Evolutionary conservation across 2,888 invertebrate genomes (phyloP), one percentile per base, ranked within the genome.

Genomic region (Opisthograptis luteolata): DNA sequence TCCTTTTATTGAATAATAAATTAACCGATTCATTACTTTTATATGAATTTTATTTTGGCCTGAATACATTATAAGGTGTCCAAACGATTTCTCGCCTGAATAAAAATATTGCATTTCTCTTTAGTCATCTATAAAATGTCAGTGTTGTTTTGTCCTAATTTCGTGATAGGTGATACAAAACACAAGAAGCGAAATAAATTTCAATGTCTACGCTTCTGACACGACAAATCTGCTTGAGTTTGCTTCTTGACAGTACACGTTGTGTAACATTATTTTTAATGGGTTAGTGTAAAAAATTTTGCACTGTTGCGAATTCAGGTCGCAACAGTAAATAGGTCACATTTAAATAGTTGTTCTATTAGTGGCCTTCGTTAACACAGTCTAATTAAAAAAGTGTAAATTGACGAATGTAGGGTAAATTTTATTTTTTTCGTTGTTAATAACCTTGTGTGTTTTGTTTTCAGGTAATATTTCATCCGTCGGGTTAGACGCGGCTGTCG

Each of bases 281-380:
- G 75, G 70, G 64, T 68, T 70, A 58, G 63, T 72, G 73, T 74
- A 6, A 74, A 79, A 81, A 67, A 68, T 63, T 69, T 62, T 81
- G 79, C 81, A 86, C 69, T 77, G 75, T 66, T 80, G 84, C 82
- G 79, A 85, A 89, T 86, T 81, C 64, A 72, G 89, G 88, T 84
- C 89, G 84, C 73, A 60, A 58, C 61, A 53, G 72, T 67, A 86
- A 84, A 83, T 87, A 68, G 89, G 88, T 88, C 89, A 83, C 68
- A 70, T 76, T 77, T 73, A 86, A 87, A 86, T 86, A 84, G 80
- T 76, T 68, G 64, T 71, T 74, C 76, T 79, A 79, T 77, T 79
- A 76, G 58, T 62, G 68, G 68, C 70, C 77, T 81, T 82, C 81
- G 82, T 86, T 87, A 84, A 80, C 81, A 81, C 79, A 82, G 70